Percentiles rank a stretch among this genome's conserved stretches.
phyloP scores from a whole-genome alignment of 2,113 vertebrate species.

The Strigops habroptila region DNA sequence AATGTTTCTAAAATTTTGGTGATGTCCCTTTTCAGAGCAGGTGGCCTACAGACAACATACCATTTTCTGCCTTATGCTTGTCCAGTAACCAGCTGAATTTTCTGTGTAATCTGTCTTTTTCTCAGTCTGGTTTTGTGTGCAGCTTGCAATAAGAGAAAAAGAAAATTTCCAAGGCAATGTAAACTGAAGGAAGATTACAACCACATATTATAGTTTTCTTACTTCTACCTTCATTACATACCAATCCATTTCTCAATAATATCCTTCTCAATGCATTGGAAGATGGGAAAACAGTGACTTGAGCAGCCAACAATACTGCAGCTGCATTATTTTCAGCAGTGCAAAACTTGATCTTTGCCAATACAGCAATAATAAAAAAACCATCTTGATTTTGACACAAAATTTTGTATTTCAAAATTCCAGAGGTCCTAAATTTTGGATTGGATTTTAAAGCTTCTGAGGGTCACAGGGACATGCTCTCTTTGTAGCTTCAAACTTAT shows the following conservation, averaged over 20 bases:
- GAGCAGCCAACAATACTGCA: neutral
- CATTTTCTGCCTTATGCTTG: neutral
- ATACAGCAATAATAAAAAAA: neutral
- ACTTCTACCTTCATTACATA: neutral
- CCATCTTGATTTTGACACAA: neutral
- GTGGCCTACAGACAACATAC: neutral
- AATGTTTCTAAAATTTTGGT: neutral
- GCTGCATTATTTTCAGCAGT: neutral
- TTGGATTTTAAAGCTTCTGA: neutral
- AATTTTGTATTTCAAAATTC: neutral
- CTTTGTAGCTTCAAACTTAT: neutral
- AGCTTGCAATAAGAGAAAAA: neutral
- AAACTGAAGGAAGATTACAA: neutral
- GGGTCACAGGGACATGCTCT: neutral
- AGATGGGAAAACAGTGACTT: neutral
- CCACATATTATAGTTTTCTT: neutral
- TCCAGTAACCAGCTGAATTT: neutral
- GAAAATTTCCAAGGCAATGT: neutral
- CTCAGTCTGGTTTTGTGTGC: neutral
- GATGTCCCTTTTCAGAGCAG: neutral
- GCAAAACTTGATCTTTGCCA: neutral
- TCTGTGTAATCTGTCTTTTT: neutral
- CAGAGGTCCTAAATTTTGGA: neutral
- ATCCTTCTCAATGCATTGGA: neutral
- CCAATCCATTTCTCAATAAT: neutral